phyloP scores from a whole-genome alignment of 2,797 vertebrate species.

The Delichon dasypus region DNA sequence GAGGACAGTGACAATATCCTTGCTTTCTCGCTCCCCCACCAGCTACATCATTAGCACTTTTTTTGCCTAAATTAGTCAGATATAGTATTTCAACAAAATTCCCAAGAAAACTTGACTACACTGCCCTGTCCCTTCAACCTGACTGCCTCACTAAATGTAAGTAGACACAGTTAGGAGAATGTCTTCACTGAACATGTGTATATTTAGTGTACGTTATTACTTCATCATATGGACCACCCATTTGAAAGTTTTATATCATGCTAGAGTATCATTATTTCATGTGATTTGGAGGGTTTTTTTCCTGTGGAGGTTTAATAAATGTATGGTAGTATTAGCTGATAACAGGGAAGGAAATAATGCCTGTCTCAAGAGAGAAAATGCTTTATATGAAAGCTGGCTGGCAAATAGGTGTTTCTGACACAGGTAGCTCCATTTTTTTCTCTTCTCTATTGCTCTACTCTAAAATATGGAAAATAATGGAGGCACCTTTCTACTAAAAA shows the following conservation, averaged over 20 bases:
- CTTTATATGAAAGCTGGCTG: neutral
- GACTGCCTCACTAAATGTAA: neutral
- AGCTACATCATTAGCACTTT: neutral
- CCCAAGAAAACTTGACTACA: neutral
- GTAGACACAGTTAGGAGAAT: neutral
- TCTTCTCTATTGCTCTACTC: neutral
- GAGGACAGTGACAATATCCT: neutral
- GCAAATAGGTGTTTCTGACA: neutral
- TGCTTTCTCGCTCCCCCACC: neutral
- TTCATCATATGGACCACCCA: neutral
- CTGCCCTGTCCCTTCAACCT: neutral
- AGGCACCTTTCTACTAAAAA: neutral
- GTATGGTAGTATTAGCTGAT: neutral
- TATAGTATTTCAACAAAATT: neutral
- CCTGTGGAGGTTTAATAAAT: neutral
- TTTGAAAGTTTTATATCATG: neutral
- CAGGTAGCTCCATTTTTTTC: neutral
- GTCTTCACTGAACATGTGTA: neutral
- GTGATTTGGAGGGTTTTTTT: accelerated
- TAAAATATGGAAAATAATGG: neutral
- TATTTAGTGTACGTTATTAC: accelerated
- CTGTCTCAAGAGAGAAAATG: neutral
- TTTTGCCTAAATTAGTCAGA: neutral
- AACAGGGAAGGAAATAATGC: neutral
- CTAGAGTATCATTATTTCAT: neutral